These are phyloP conservation scores for Pedionomus torquatus DNA, from an alignment of 2,113 vertebrate species.

Conservation along the genomic window DNA sequence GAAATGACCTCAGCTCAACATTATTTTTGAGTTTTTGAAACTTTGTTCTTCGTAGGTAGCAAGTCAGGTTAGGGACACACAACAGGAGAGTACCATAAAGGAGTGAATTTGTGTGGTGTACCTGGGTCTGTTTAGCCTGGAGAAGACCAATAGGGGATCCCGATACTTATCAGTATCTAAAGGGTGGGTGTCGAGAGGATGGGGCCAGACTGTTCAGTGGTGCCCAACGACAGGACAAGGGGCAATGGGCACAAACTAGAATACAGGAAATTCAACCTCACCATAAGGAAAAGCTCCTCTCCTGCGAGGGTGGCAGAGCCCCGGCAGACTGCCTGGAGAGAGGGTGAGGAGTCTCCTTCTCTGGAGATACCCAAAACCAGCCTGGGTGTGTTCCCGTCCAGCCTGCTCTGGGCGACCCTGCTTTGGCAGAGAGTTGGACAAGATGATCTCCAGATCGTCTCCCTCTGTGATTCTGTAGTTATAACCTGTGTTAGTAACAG, in stretches of 20 bases:
- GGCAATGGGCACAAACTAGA: background rate
- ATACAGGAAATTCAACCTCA: background rate
- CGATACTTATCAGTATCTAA: background rate
- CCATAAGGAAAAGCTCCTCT: background rate
- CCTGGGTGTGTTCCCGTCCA: background rate
- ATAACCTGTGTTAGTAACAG: background rate
- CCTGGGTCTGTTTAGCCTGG: background rate
- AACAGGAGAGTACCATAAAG: background rate
- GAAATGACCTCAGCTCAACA: background rate
- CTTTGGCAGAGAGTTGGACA: background rate
- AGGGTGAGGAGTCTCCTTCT: background rate
- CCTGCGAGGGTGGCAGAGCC: background rate
- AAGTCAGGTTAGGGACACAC: fast-evolving
- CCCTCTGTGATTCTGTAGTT: background rate
- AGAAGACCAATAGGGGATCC: background rate
- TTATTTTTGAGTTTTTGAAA: background rate
- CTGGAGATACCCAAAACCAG: background rate
- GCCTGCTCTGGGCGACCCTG: background rate
- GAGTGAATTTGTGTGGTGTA: fast-evolving
- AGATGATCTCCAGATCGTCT: background rate
- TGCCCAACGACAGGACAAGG: background rate
- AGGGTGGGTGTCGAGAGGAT: background rate
- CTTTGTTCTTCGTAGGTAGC: background rate
- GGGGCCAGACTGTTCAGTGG: background rate
- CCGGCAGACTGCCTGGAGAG: background rate